Percentiles rank a stretch among this genome's conserved stretches.
Evolutionary conservation across 2,113 vertebrate genomes (phyloP).

Genomic region (Pleuronectes platessa): DNA sequence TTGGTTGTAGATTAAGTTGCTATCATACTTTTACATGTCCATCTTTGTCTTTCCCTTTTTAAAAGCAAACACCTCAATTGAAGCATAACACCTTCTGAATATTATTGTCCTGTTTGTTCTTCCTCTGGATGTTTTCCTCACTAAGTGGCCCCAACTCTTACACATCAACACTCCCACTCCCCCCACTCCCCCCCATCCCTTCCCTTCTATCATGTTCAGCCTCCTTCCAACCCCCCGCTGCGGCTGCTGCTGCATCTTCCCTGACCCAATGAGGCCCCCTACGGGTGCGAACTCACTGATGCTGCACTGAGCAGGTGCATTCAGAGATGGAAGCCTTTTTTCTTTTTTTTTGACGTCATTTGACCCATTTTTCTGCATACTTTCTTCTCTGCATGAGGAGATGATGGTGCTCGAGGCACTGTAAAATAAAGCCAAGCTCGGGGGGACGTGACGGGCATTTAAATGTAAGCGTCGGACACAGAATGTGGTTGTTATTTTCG

Average conservation of each 20-base stretch:
- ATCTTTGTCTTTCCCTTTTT: not conserved
- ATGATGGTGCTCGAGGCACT: conserved; percentile 22
- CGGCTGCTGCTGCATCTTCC: conserved; percentile 59
- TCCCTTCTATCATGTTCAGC: conserved; percentile 20
- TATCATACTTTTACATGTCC: not conserved
- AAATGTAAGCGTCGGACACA: not conserved
- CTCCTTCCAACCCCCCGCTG: not conserved
- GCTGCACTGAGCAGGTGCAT: conserved; percentile 59
- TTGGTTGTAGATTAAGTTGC: not conserved
- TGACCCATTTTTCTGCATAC: conserved; percentile 54
- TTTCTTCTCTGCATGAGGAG: conserved; percentile 12
- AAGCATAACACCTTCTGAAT: not conserved
- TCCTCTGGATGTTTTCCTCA: not conserved
- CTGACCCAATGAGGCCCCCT: conserved; percentile 76
- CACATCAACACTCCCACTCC: conserved; percentile 3
- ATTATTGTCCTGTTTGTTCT: not conserved
- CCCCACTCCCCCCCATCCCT: not conserved
- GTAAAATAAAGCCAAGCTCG: conserved; percentile 9
- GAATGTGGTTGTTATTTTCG: not conserved
- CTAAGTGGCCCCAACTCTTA: conserved; percentile 8
- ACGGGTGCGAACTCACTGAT: conserved; percentile 61
- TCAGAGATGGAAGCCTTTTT: conserved; percentile 51
- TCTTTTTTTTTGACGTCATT: conserved; percentile 56
- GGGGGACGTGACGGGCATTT: conserved; percentile 1
- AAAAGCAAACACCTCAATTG: not conserved